Evolutionary conservation across 2,888 invertebrate species (phyloP).

Genomic region (Thera britannica): DNA sequence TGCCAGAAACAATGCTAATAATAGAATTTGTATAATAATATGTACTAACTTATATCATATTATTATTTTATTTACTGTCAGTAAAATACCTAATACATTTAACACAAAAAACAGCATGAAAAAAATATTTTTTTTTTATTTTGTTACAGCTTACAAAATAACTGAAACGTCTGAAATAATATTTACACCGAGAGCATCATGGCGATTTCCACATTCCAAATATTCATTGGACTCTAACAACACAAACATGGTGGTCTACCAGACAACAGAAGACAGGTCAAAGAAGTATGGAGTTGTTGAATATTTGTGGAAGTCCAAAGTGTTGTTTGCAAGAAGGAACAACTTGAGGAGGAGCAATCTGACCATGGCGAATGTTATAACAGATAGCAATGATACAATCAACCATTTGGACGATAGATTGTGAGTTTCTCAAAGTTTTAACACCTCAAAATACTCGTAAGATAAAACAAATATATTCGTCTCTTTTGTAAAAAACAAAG

Average conservation of each 20-base stretch:
- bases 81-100: no score
- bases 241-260: slow-evolving; percentile 14
- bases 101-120: no score
- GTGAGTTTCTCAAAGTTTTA: slow-evolving; percentile 51
- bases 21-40: no score
- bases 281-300: slow-evolving; percentile 56
- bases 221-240: slow-evolving; percentile 3
- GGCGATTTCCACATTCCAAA: slow-evolving; percentile 44
- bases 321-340: slow-evolving; percentile 58
- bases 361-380: slow-evolving; percentile 70
- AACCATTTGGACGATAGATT: slow-evolving; percentile 70
- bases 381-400: slow-evolving; percentile 71
- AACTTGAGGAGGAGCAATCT: slow-evolving; percentile 61
- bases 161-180: slow-evolving; percentile 58
- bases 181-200: slow-evolving; percentile 56
- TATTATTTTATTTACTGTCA: no score
- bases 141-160: slow-evolving; percentile 69
- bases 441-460: no score
- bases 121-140: neutral
- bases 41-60: no score
- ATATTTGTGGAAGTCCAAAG: slow-evolving; percentile 59
- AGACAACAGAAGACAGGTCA: slow-evolving; percentile 10
- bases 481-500: no score
- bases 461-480: no score
- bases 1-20: no score